phyloP scores from a whole-genome alignment of 1,140 invertebrate genomes.

The Atta texana region DNA sequence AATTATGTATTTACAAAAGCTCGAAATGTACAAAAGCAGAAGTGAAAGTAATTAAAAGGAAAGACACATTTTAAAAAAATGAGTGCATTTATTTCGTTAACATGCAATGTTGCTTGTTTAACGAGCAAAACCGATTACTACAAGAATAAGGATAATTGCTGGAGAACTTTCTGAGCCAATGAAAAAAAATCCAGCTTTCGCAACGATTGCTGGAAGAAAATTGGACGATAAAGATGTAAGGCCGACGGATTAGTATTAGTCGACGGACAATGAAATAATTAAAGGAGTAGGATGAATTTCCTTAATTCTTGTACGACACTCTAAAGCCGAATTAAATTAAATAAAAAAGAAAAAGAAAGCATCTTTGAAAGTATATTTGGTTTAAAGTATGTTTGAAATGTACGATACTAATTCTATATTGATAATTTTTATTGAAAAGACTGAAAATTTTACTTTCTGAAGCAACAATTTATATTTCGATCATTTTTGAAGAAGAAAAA shows the following conservation, averaged over 20 bases:
- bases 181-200: conserved; percentile 4
- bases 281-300: neutral
- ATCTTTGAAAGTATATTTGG: neutral
- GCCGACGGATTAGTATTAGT: neutral
- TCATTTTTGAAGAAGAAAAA: neutral
- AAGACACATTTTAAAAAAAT: neutral
- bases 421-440: neutral
- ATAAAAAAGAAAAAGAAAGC: neutral
- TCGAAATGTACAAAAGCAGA: neutral
- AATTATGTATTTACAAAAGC: conserved; percentile 1
- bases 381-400: neutral
- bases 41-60: conserved; percentile 2
- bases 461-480: neutral
- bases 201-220: neutral
- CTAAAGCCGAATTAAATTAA: conserved; percentile 29
- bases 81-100: neutral
- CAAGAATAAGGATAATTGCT: neutral
- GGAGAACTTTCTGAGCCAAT: neutral
- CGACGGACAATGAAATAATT: conserved; percentile 32
- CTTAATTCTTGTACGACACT: conserved; percentile 5
- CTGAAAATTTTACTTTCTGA: neutral
- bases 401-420: neutral
- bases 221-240: conserved; percentile 24
- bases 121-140: neutral
- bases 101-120: neutral